Evolutionary conservation across 2,888 invertebrate genomes (phyloP).

Genomic region (Hyposoter dolosus): DNA sequence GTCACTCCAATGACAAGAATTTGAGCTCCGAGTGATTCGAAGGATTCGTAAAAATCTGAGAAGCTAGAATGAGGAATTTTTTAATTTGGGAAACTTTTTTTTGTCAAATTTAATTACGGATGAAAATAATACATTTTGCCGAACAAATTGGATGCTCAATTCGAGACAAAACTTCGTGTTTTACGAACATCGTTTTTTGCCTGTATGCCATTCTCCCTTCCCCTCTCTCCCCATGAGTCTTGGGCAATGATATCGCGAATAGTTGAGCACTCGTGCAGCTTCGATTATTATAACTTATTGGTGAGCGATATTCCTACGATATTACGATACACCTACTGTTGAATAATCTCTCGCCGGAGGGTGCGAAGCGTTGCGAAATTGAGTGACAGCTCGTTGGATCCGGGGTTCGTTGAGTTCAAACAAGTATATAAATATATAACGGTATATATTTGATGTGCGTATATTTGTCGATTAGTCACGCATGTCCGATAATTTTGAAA

Average conservation of each 20-base stretch:
- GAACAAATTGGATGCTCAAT: conserved; percentile 26
- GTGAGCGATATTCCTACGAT: conserved; percentile 17
- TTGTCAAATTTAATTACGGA: not conserved
- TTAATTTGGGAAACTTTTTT: no score
- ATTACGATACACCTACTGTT: conserved; percentile 37
- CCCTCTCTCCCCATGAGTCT: conserved; percentile 9
- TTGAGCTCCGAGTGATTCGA: no score
- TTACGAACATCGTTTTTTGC: conserved; percentile 12
- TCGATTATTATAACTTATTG: conserved; percentile 28
- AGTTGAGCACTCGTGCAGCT: conserved; percentile 1
- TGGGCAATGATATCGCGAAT: conserved; percentile 26
- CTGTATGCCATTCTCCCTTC: not conserved
- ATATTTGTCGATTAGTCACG: conserved; percentile 61
- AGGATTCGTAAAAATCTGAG: no score
- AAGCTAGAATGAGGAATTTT: no score
- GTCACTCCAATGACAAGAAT: no score
- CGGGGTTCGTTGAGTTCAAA: conserved; percentile 38
- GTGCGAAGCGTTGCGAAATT: conserved; percentile 70
- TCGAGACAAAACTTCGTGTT: conserved; percentile 28
- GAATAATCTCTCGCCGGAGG: conserved; percentile 48
- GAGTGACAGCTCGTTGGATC: conserved; percentile 67
- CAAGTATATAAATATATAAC: conserved; percentile 4
- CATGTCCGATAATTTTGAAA: conserved; percentile 62
- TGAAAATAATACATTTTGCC: not conserved
- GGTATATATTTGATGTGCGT: not conserved